phyloP scores from a whole-genome alignment of 2,888 invertebrate genomes.

The Heterodera filipjevi region DNA sequence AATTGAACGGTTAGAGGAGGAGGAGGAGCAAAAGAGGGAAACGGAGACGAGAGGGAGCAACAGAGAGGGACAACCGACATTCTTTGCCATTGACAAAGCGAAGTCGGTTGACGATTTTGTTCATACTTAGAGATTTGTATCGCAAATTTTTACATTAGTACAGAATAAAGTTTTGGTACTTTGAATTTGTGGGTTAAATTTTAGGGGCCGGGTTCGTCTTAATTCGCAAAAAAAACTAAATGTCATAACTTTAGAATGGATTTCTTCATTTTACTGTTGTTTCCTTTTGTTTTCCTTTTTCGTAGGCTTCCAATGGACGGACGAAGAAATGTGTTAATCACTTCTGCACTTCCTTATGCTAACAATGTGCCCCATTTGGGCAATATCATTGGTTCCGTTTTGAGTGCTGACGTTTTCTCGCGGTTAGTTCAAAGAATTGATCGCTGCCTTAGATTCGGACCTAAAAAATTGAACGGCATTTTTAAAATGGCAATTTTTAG shows the following conservation, averaged over 20 bases:
- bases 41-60: not conserved
- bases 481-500: no score
- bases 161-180: no score
- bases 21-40: not conserved
- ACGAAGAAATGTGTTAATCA: slow-evolving; percentile 84
- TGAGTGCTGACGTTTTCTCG: slow-evolving; percentile 76
- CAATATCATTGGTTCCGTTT: slow-evolving; percentile 96
- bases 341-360: slow-evolving; percentile 95
- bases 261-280: no score
- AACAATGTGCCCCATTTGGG: slow-evolving; percentile 99
- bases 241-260: no score
- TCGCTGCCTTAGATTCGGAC: not conserved
- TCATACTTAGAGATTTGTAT: no score
- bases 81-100: not conserved
- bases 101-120: not conserved
- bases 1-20: not conserved
- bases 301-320: slow-evolving; percentile 66
- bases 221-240: no score
- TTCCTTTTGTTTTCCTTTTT: no score
- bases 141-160: no score
- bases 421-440: slow-evolving; percentile 34
- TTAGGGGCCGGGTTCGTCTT: no score
- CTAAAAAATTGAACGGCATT: not conserved
- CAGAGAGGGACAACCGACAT: not conserved
- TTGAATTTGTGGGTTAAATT: no score